Percentiles rank a stretch among this genome's conserved stretches.
Conservation (phyloP, 2,113 vertebrate genomes). For the Peromyscus leucopus region DNA sequence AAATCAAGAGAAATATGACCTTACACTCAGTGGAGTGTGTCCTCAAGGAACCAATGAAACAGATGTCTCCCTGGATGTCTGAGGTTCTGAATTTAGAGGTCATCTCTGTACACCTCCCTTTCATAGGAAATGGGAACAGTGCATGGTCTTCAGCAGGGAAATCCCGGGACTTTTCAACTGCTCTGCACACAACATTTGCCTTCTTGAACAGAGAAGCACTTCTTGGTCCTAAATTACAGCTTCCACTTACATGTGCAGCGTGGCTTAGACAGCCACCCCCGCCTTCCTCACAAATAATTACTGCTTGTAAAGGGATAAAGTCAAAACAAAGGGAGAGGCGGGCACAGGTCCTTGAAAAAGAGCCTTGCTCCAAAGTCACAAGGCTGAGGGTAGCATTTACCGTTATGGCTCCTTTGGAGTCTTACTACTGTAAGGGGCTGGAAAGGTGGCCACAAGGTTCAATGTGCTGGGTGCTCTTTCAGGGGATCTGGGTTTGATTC, state of each 20-base stretch:
- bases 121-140: background rate
- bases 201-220: constrained; percentile 14
- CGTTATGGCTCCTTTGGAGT: background rate
- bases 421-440: background rate
- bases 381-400: background rate
- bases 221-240: constrained; percentile 62
- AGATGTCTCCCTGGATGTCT: too few species aligned
- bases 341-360: background rate
- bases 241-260: background rate
- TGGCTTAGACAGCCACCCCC: background rate
- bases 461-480: background rate
- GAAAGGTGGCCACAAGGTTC: too few species aligned
- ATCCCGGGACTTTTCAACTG: background rate
- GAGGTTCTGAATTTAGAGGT: background rate
- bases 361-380: background rate
- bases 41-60: background rate
- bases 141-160: background rate
- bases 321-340: constrained; percentile 58
- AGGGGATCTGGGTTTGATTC: background rate
- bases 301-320: background rate
- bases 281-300: constrained; percentile 26
- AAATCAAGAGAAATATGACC: background rate
- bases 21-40: background rate
- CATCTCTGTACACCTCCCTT: background rate
- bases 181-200: background rate